phyloP scores from a whole-genome alignment of 2,888 invertebrate genomes.

The Campoplex capitator region DNA sequence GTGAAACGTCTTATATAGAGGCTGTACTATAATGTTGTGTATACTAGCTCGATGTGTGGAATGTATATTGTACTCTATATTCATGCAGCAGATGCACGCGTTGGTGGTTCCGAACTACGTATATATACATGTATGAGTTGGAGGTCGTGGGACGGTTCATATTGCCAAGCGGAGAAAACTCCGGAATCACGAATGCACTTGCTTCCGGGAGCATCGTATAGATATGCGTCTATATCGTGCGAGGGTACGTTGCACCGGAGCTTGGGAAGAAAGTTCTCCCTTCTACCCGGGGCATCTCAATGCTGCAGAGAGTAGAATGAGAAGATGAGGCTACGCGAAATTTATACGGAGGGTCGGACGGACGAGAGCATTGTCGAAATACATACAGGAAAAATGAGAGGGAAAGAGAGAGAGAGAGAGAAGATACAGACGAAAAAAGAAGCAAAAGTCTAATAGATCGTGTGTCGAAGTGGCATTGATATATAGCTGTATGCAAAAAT shows the following conservation, averaged over 20 bases:
- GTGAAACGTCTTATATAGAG: constrained; percentile 5
- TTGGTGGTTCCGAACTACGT: constrained; percentile 23
- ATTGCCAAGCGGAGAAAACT: constrained; percentile 65
- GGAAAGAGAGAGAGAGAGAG: background rate
- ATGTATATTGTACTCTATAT: constrained; percentile 61
- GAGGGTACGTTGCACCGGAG: constrained; percentile 21
- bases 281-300: constrained; percentile 24
- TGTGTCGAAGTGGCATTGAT: constrained; percentile 65
- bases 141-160: constrained; percentile 50
- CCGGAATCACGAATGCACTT: constrained; percentile 67
- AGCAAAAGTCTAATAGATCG: constrained; percentile 60
- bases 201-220: constrained; percentile 34
- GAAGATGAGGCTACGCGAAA: constrained; percentile 59
- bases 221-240: background rate
- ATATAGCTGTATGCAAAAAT: constrained; percentile 63
- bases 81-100: constrained; percentile 55
- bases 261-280: constrained; percentile 37
- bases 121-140: constrained; percentile 17
- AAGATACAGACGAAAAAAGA: background rate
- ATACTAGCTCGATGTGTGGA: constrained; percentile 36
- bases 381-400: constrained; percentile 10
- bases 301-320: constrained; percentile 32
- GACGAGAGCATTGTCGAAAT: constrained; percentile 30
- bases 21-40: constrained; percentile 11
- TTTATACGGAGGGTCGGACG: constrained; percentile 51